phyloP scores from a whole-genome alignment of 2,113 vertebrate genomes.

The Leucopsar rothschildi region DNA sequence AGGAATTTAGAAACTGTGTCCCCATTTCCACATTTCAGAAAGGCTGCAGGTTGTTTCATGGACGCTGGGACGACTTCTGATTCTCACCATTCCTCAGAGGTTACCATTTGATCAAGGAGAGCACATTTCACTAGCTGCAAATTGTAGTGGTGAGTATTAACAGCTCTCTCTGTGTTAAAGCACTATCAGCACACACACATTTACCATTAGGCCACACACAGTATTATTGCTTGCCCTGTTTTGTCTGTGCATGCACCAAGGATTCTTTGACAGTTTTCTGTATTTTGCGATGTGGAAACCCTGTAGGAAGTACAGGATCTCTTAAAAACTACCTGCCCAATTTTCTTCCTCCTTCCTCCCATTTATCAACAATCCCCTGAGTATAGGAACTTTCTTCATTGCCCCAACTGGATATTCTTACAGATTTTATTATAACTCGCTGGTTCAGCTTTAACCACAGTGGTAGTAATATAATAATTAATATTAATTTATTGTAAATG shows the following conservation, averaged over 20 bases:
- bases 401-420: background rate
- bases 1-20: background rate
- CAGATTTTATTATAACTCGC: background rate
- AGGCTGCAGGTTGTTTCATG: background rate
- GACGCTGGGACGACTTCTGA: background rate
- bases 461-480: background rate
- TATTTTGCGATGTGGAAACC: background rate
- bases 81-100: background rate
- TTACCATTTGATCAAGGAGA: background rate
- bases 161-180: background rate
- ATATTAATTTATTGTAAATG: background rate
- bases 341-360: background rate
- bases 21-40: background rate
- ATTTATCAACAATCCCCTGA: background rate
- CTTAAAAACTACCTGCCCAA: background rate
- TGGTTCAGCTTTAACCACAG: conserved; percentile 2
- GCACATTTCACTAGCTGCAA: background rate
- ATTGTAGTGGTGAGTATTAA: background rate
- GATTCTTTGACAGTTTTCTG: background rate
- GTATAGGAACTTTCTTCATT: background rate
- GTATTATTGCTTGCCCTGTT: background rate
- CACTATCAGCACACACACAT: background rate
- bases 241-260: background rate
- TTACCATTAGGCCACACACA: background rate
- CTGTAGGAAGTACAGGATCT: background rate